Evolutionary conservation across 37 sponge, comb jelly and placozoan genomes (phyloP).

Genomic region (Crambe crambe): DNA sequence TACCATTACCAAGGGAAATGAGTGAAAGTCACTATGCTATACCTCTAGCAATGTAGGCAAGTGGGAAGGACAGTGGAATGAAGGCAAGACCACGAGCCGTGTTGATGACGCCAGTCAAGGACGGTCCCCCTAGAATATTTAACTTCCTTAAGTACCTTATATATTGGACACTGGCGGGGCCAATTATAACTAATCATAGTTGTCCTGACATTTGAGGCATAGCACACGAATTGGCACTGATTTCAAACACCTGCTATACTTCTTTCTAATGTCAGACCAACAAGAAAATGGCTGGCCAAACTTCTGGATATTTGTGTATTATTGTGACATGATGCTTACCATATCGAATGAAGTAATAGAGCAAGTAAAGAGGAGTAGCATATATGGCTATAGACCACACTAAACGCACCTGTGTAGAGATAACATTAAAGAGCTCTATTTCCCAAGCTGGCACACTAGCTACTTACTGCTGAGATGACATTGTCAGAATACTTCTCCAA

Average conservation of each 20-base stretch:
- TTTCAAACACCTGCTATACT: too few species aligned
- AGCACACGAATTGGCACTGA: too few species aligned
- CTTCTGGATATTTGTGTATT: too few species aligned
- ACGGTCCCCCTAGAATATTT: not conserved
- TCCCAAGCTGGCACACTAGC: not conserved
- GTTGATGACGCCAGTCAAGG: conserved; percentile 8
- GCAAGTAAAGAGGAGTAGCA: conserved; percentile 57
- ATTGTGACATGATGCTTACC: conserved; percentile 56
- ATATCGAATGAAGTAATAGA: conserved; percentile 59
- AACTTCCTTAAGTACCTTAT: not conserved
- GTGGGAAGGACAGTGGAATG: conserved; percentile 54
- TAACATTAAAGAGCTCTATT: not conserved
- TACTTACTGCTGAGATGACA: conserved; percentile 62
- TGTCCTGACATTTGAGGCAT: too few species aligned
- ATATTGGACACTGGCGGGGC: too few species aligned
- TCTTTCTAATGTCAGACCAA: too few species aligned
- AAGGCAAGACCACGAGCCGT: conserved; percentile 21
- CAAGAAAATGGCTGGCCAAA: too few species aligned
- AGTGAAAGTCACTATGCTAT: not conserved
- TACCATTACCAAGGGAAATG: not conserved
- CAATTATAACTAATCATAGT: too few species aligned
- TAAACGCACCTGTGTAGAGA: conserved; percentile 44
- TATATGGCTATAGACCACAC: conserved; percentile 57
- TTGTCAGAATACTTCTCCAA: conserved; percentile 68
- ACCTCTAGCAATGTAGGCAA: conserved; percentile 71